Conservation (phyloP, 2,888 invertebrate species). For the Stenolophus ochropezus region DNA sequence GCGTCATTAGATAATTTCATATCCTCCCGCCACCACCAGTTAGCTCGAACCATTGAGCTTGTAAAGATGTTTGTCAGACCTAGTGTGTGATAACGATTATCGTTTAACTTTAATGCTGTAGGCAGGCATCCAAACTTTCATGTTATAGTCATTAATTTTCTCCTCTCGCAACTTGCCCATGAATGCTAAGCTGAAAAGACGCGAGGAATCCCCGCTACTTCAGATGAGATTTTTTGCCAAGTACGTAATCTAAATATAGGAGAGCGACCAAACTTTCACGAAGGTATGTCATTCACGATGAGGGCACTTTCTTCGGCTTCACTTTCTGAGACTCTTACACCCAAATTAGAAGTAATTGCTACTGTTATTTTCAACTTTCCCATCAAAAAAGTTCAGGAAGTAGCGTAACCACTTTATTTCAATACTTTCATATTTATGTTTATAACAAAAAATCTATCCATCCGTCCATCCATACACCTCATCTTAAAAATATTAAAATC, state of each 20-base stretch:
- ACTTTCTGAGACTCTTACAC: neutral
- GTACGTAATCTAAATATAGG: constrained; percentile 35
- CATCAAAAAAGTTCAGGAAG: no score
- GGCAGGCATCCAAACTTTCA: constrained; percentile 56
- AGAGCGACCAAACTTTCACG: neutral
- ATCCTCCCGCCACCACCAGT: constrained; percentile 52
- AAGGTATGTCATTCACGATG: constrained; percentile 6
- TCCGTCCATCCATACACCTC: no score
- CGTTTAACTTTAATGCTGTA: constrained; percentile 54
- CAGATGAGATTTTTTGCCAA: constrained; percentile 29
- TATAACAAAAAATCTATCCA: no score
- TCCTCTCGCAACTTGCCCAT: constrained; percentile 43
- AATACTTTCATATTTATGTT: no score
- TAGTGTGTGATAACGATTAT: constrained; percentile 59
- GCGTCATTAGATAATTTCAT: constrained; percentile 53
- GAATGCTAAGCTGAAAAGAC: constrained; percentile 37
- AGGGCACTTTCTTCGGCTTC: neutral
- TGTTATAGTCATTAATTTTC: constrained; percentile 57
- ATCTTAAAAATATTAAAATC: no score
- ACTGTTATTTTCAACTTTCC: neutral
- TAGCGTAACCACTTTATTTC: no score
- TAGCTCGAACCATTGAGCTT: constrained; percentile 54
- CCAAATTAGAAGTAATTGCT: neutral
- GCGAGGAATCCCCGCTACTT: constrained; percentile 36
- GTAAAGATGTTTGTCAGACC: constrained; percentile 55